Conservation (phyloP, 2,113 vertebrate genomes). For the Macroglossus sobrinus region DNA sequence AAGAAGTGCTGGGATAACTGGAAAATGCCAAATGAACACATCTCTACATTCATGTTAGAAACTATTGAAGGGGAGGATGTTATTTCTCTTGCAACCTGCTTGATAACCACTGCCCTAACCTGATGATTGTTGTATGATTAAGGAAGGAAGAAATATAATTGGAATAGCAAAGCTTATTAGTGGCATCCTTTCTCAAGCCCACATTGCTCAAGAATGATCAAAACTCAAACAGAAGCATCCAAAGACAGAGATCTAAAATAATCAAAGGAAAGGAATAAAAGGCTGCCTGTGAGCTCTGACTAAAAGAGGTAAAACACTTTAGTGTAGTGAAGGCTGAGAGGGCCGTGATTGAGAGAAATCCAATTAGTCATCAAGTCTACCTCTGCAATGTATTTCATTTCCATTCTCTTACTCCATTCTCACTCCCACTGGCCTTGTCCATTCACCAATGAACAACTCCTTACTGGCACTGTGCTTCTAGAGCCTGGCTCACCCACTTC, state of each 20-base stretch:
- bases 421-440: not conserved
- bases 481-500: not conserved
- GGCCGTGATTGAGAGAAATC: constrained; percentile 10
- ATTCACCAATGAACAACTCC: not conserved
- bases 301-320: not conserved
- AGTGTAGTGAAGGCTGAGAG: not conserved
- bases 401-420: not conserved
- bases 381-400: not conserved
- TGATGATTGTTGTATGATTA: not conserved
- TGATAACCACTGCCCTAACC: not conserved
- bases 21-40: not conserved
- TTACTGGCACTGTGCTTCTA: not conserved
- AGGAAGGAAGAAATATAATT: not conserved
- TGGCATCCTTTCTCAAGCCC: constrained; percentile 2
- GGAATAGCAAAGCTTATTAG: constrained; percentile 4
- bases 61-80: not conserved
- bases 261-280: constrained; percentile 32
- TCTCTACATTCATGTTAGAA: not conserved
- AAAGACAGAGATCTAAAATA: constrained; percentile 30
- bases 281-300: not conserved
- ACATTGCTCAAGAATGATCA: not conserved
- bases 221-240: constrained; percentile 17
- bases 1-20: not conserved
- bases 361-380: not conserved
- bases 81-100: not conserved